Conservation (phyloP, 1,140 invertebrate species). For the Trachymyrmex cornetzi region DNA sequence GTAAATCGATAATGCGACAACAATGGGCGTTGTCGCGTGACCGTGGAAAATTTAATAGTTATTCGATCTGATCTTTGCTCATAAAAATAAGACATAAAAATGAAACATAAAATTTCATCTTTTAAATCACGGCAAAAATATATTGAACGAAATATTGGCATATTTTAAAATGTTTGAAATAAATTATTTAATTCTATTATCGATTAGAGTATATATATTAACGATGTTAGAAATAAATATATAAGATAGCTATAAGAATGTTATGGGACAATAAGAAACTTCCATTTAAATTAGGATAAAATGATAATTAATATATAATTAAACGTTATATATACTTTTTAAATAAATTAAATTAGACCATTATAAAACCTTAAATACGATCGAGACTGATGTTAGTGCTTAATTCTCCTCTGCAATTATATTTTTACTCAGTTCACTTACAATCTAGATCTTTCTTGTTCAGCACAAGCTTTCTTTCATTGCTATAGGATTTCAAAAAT, state of each 20-base stretch:
- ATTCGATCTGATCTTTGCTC: not conserved
- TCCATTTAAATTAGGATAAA: not conserved
- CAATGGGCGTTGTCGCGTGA: not conserved
- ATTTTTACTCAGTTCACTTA: no score
- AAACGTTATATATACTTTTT: not conserved
- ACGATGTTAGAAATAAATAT: not conserved
- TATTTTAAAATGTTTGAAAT: not conserved
- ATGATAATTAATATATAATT: conserved; percentile 10
- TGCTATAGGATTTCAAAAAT: no score
- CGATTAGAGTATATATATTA: not conserved
- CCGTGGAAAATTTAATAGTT: conserved; percentile 3
- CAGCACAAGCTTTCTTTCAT: no score
- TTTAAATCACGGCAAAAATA: not conserved
- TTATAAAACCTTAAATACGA: no score
- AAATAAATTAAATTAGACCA: no score
- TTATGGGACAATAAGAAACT: not conserved
- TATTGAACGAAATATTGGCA: not conserved
- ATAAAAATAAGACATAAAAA: not conserved
- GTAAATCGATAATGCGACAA: conserved; percentile 27
- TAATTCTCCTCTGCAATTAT: no score
- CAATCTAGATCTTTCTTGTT: no score
- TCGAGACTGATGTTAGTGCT: no score
- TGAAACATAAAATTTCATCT: not conserved
- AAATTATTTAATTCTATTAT: not conserved
- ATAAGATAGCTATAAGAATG: not conserved